Percentiles rank a stretch among this genome's conserved stretches.
phyloP scores from a whole-genome alignment of 2,113 vertebrate genomes.

The Noctilio leporinus region DNA sequence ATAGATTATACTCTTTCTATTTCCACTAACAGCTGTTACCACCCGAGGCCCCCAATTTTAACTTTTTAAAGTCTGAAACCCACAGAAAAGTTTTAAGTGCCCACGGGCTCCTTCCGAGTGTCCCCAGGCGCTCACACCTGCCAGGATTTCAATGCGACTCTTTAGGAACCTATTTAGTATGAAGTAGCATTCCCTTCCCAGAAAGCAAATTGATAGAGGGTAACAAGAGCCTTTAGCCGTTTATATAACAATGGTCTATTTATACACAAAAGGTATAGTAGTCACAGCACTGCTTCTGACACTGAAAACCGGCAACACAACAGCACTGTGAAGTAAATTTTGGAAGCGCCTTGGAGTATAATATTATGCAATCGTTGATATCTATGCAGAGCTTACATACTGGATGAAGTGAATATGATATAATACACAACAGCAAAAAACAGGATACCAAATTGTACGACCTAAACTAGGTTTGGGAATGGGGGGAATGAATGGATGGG shows the following conservation, averaged over 20 bases:
- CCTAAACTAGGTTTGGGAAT: background rate
- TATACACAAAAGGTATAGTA: background rate
- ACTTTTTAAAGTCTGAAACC: background rate
- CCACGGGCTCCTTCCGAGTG: background rate
- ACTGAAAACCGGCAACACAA: background rate
- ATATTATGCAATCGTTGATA: background rate
- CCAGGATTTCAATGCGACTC: background rate
- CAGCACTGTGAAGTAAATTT: background rate
- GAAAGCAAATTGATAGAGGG: background rate
- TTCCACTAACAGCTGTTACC: background rate
- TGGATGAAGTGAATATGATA: background rate
- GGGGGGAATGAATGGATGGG: background rate
- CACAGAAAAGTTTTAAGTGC: background rate
- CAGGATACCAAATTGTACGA: background rate
- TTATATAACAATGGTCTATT: background rate
- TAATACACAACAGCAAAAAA: background rate
- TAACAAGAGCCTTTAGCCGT: background rate
- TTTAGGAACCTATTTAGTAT: background rate
- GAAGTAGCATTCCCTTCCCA: background rate
- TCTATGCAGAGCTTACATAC: background rate
- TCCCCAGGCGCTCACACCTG: background rate
- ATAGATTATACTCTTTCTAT: background rate
- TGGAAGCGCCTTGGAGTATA: background rate
- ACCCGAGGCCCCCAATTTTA: background rate
- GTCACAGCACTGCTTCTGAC: background rate